These are phyloP conservation scores for Montipora efflorescens DNA, from an alignment of 64 coral and sea anemone genomes.

Conservation along the genomic window DNA sequence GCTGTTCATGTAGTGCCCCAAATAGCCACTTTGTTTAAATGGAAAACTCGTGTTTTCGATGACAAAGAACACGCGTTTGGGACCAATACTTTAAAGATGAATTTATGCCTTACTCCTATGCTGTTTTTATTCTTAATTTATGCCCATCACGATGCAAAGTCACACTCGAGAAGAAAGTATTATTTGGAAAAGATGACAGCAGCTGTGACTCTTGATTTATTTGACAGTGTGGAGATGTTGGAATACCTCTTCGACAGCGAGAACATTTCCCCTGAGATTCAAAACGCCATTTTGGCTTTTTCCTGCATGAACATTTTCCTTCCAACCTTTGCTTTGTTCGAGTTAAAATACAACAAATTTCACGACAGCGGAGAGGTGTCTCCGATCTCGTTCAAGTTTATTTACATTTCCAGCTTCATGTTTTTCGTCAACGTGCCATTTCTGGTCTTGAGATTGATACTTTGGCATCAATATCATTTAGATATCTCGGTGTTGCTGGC, in stretches of 20 bases:
- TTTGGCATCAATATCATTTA: slow-evolving; percentile 82
- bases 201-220: slow-evolving; percentile 91
- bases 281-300: slow-evolving; percentile 77
- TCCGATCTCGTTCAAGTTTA: slow-evolving; percentile 85
- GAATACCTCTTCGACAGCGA: slow-evolving; percentile 88
- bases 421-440: slow-evolving; percentile 94
- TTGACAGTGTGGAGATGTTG: slow-evolving; percentile 96
- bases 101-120: slow-evolving; percentile 86
- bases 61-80: slow-evolving; percentile 77
- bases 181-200: slow-evolving; percentile 89
- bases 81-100: slow-evolving; percentile 89
- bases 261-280: neutral
- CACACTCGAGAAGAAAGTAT: slow-evolving; percentile 69
- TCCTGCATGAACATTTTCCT: slow-evolving; percentile 93
- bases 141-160: slow-evolving; percentile 87
- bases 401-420: slow-evolving; percentile 90
- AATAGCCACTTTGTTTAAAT: slow-evolving; percentile 78
- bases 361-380: slow-evolving; percentile 85
- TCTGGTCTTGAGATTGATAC: slow-evolving; percentile 75
- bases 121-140: slow-evolving; percentile 89
- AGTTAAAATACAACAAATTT: slow-evolving; percentile 95
- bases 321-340: slow-evolving; percentile 87
- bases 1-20: slow-evolving; percentile 89
- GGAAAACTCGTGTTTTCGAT: slow-evolving; percentile 50
- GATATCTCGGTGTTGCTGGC: slow-evolving; percentile 89